Base-by-base conservation (phyloP, 2,113 vertebrate genomes). In the Hippolais icterina region DNA sequence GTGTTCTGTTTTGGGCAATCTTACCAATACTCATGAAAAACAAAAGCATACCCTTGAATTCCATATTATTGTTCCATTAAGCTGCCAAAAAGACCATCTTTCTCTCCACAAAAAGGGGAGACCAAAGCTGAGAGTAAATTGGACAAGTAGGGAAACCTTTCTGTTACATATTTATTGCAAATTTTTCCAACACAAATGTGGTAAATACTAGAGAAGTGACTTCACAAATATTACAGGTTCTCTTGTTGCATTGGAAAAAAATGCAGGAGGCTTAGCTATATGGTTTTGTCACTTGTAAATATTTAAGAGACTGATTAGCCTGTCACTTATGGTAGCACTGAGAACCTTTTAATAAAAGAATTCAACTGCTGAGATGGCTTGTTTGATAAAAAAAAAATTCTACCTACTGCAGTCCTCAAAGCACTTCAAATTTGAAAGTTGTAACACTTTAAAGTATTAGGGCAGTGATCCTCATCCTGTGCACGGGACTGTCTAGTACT, bases 171-270 rank as follows among this genome's bases (percentile, higher is more conserved):
- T 47, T 52, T n/a, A 52, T 24, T 2, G 4, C 31, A 71, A 89
- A 12, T 22, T 69, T 79, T 90, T 59, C 44, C 4, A 3, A 23
- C 20, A 39, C 8, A 82, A 53, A 82, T 35, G 22, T 60, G 28
- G 28, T 17, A 57, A 19, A 24, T 4, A 46, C 10, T 20, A 17
- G 16, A 60, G 9, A 69, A 68, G 9, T 41, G 35, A 87, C 33
- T 33, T 87, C 41, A 68, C 11, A 79, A 84, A 75, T 41, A 89
- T 18, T 75, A 56, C 16, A 84, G 7, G 10, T 79, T 76, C 31
- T 84, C 22, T 47, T 0, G 1, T 1, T 71, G 21, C 8, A 2
- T 28, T 57, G 1, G 22, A 39, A 57, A 42, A 56, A 56, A 52
- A 63, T 12, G 11, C 3, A 65, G 31, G 13, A 79, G 12, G 22